These are phyloP conservation scores for Recurvirostra avosetta DNA, from an alignment of 2,113 vertebrate genomes.

Conservation along the genomic window DNA sequence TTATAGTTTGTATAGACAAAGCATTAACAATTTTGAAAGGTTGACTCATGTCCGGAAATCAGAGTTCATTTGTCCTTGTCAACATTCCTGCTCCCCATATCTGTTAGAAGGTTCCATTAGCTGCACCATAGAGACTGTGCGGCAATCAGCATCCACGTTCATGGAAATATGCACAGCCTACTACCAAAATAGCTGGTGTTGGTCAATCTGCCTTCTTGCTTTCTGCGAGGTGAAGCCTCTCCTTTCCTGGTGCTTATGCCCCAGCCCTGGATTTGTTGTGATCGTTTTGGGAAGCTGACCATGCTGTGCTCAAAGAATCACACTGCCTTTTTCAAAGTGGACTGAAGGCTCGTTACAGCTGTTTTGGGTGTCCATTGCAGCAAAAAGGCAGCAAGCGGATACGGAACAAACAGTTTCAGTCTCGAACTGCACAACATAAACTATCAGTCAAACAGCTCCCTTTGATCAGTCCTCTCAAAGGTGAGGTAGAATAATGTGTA, in stretches of 20 bases:
- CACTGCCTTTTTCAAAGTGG: neutral
- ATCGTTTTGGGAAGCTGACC: neutral
- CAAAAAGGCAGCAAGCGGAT: neutral
- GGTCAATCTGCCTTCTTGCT: neutral
- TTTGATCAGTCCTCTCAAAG: neutral
- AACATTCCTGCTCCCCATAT: neutral
- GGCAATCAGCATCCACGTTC: neutral
- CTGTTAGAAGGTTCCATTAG: neutral
- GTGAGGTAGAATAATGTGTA: neutral
- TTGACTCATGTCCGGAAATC: neutral
- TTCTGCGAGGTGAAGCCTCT: neutral
- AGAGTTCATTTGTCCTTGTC: neutral
- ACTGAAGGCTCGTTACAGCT: neutral
- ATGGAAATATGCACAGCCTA: neutral
- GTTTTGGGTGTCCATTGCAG: neutral
- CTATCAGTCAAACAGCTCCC: neutral
- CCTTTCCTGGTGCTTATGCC: neutral
- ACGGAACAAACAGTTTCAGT: neutral
- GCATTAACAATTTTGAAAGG: neutral
- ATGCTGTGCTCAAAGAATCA: neutral
- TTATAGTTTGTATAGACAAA: neutral
- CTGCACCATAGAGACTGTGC: neutral
- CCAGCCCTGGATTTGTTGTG: neutral
- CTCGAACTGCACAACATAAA: neutral
- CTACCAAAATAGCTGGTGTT: neutral